Evolutionary conservation across 1,140 invertebrate genomes (phyloP).

Genomic region (Arctopsyche grandis): DNA sequence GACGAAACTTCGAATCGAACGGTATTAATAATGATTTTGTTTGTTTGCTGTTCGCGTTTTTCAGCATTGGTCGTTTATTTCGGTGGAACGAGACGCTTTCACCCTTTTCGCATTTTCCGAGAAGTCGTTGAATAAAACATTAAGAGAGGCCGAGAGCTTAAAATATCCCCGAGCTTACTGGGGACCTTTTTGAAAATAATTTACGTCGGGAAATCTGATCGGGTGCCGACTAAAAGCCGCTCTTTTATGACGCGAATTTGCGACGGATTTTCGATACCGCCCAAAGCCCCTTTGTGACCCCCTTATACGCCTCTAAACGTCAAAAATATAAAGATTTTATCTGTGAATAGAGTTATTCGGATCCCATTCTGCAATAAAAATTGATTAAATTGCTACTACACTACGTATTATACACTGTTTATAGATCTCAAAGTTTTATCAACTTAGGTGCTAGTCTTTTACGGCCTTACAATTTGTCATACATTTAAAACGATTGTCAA

Average conservation of each 20-base stretch:
- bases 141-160: background rate
- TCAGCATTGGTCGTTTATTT: background rate
- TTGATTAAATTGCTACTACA: too few species aligned
- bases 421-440: too few species aligned
- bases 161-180: conserved; percentile 2
- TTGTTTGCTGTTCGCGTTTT: background rate
- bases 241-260: conserved; percentile 25
- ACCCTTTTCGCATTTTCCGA: conserved; percentile 9
- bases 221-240: background rate
- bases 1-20: background rate
- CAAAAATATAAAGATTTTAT: background rate
- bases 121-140: conserved; percentile 27
- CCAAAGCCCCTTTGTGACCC: background rate
- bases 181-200: conserved; percentile 23
- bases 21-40: background rate
- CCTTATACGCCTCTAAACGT: background rate
- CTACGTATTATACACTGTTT: too few species aligned
- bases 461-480: too few species aligned
- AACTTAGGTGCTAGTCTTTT: too few species aligned
- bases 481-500: too few species aligned
- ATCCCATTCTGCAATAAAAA: too few species aligned
- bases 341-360: too few species aligned
- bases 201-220: conserved; percentile 22
- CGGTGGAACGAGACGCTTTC: background rate
- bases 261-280: background rate